phyloP scores from a whole-genome alignment of 2,113 vertebrate species.

The Narcine bancroftii region DNA sequence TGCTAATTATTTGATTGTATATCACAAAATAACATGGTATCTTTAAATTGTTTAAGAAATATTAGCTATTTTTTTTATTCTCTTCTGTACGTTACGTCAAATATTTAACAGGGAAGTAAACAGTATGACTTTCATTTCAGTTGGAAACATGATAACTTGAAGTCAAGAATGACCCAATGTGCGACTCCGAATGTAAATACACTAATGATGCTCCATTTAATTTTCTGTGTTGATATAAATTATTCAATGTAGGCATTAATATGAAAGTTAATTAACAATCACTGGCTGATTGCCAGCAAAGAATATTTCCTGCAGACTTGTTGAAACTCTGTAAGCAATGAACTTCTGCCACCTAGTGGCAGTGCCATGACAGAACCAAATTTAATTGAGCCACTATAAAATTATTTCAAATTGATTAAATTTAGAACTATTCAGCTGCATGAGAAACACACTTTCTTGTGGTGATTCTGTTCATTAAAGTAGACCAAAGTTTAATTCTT shows the following conservation, averaged over 20 bases:
- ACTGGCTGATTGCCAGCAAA: not conserved
- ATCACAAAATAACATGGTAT: not conserved
- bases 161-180: not conserved
- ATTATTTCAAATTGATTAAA: not conserved
- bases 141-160: not conserved
- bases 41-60: not conserved
- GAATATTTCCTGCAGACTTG: not conserved
- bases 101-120: not conserved
- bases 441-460: not conserved
- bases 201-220: not conserved
- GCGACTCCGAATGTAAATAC: not conserved
- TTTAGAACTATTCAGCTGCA: not conserved
- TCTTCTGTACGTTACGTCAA: not conserved
- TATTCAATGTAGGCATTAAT: not conserved
- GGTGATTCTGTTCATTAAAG: not conserved
- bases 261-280: not conserved
- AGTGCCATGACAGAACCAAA: not conserved
- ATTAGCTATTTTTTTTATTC: not conserved
- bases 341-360: constrained; percentile 17
- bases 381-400: not conserved
- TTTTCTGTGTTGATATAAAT: not conserved
- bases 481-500: not conserved
- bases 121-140: not conserved
- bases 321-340: not conserved
- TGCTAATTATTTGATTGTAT: not conserved